Conservation (phyloP, 2,888 invertebrate genomes). For the Hypolimnas misippus region DNA sequence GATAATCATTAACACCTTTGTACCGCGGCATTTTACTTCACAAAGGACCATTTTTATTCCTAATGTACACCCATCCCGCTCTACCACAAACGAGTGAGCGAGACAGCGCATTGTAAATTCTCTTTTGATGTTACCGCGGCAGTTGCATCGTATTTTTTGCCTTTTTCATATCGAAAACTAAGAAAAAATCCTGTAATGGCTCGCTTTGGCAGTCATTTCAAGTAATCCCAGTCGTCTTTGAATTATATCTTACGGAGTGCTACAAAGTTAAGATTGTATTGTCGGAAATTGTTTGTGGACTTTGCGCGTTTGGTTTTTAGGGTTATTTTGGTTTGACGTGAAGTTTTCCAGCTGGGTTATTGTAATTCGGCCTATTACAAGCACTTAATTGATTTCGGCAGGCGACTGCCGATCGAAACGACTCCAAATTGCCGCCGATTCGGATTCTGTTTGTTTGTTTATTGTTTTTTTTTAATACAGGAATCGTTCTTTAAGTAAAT, state of each 20-base stretch:
- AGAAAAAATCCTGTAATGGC: conserved; percentile 68
- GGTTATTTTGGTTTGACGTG: conserved; percentile 37
- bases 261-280: conserved; percentile 50
- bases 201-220: conserved; percentile 72
- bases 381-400: conserved; percentile 78
- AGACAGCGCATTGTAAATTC: conserved; percentile 64
- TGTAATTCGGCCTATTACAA: conserved; percentile 59
- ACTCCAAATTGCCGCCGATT: conserved; percentile 55
- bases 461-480: conserved; percentile 47
- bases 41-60: conserved; percentile 60
- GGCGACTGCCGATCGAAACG: conserved; percentile 63
- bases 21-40: conserved; percentile 53
- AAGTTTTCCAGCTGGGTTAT: conserved; percentile 14
- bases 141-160: conserved; percentile 70
- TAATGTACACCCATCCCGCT: conserved; percentile 42
- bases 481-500: background rate
- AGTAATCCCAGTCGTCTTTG: conserved; percentile 61
- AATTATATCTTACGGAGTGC: conserved; percentile 55
- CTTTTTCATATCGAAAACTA: conserved; percentile 77
- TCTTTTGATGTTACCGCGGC: conserved; percentile 77
- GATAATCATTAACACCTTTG: conserved; percentile 45
- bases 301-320: too few species aligned
- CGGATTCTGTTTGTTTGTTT: conserved; percentile 52
- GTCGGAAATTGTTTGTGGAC: too few species aligned
- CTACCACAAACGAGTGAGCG: conserved; percentile 45